phyloP scores from a whole-genome alignment of 2,888 invertebrate genomes.

The Margaritifera margaritifera region DNA sequence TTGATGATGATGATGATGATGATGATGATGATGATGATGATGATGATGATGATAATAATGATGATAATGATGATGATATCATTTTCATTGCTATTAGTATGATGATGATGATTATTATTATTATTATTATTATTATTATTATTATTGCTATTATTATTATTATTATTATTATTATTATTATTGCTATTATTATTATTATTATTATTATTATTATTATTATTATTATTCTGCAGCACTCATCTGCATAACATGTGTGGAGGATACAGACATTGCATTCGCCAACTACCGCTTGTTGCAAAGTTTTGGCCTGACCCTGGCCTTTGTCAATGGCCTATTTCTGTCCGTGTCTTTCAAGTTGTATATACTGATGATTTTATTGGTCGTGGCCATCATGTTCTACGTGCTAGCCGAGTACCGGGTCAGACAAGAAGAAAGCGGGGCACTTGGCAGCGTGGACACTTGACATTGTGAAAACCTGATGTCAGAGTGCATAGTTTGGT shows the following conservation, averaged over 20 bases:
- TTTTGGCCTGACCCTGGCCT: slow-evolving; percentile 67
- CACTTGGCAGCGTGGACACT: slow-evolving; percentile 8
- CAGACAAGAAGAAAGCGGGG: slow-evolving; percentile 50
- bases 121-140: background rate
- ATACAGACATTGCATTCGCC: slow-evolving; percentile 70
- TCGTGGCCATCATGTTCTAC: slow-evolving; percentile 68
- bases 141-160: background rate
- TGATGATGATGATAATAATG: too few relatives aligned
- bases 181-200: background rate
- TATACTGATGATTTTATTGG: slow-evolving; percentile 66
- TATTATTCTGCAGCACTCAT: slow-evolving; percentile 62
- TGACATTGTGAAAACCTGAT: too few relatives aligned
- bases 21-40: too few relatives aligned
- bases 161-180: too few relatives aligned
- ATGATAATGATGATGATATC: too few relatives aligned
- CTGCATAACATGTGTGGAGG: slow-evolving; percentile 67
- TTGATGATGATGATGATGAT: too few relatives aligned
- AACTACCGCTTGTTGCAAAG: slow-evolving; percentile 71
- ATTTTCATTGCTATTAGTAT: background rate
- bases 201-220: slow-evolving; percentile 2
- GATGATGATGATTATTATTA: too few relatives aligned
- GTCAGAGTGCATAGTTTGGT: too few relatives aligned
- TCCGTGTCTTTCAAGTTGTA: slow-evolving; percentile 67
- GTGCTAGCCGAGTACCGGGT: slow-evolving; percentile 69
- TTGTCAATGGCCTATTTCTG: slow-evolving; percentile 63